Evolutionary conservation across 2,888 invertebrate genomes (phyloP), one percentile per base, ranked within the genome.

Genomic region (Athalia circularis): DNA sequence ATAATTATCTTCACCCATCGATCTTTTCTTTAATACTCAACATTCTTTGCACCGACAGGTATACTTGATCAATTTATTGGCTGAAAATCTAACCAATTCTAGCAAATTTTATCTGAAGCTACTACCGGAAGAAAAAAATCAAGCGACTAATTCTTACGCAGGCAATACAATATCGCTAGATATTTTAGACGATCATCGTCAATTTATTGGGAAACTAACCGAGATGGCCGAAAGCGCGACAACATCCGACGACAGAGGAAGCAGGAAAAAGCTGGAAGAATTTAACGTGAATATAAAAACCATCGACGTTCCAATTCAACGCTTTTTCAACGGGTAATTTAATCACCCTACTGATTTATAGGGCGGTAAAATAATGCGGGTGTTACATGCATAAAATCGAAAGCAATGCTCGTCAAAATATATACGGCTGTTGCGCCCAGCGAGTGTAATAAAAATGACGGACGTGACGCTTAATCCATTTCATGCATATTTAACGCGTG

Each of bases 241-340:
- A 29, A 29, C 29, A 65, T 78, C 79, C 0, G 62, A 72, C 7
- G 87, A 81, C 75, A 59, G 72, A 65, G 52, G 11, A 64, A 70
- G 82, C 1, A 80, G 81, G 80, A 77, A 79, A 45, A 80, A 77
- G 74, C 79, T 88, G 11, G 79, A 72, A 13, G 50, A 61, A 1
- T 65, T 78, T 59, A 82, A 86, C 43, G 2, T 68, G 0, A 89
- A 89, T 77, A 80, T 89, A 74, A 80, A 59, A 48, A 85, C 79
- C 50, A 77, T 85, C 65, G 83, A 88, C 29, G 77, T 86, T 43
- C 77, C 84, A 5, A 70, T 84, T 5, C 82, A 83, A 0, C 80
- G 79, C 76, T 84, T 88, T 75, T 88, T 88, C 57, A 80, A 79
- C 76, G 83, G 85, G 88, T 88, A 80, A 85, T 75, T 76, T 72